Conservation (phyloP, 2,797 vertebrate genomes). For the Sciurus carolinensis region DNA sequence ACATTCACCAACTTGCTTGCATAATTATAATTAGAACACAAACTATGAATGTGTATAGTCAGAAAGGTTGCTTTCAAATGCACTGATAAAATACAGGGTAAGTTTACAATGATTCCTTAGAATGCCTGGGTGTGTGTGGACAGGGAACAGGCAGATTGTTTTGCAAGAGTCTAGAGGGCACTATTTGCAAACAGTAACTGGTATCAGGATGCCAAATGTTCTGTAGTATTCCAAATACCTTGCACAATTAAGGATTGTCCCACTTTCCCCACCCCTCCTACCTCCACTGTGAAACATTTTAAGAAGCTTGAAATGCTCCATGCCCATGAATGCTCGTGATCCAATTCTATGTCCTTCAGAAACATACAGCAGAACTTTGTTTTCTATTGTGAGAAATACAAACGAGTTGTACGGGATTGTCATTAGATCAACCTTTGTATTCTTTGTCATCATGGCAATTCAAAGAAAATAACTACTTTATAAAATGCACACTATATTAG, state of each 20-base stretch:
- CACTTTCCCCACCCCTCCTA: not conserved
- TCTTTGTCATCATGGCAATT: not conserved
- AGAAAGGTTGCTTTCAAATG: not conserved
- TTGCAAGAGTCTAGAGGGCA: not conserved
- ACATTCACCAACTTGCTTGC: not conserved
- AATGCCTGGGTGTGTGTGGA: not conserved
- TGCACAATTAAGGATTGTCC: too few relatives aligned
- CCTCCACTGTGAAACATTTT: not conserved
- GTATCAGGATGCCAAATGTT: not conserved
- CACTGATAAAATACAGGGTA: not conserved
- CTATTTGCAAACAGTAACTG: not conserved
- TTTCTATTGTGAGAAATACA: not conserved
- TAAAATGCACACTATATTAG: not conserved
- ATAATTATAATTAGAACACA: not conserved
- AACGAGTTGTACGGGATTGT: not conserved
- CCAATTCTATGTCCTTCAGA: not conserved
- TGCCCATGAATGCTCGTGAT: not conserved
- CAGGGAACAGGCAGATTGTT: not conserved
- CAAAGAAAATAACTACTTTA: not conserved
- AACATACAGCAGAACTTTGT: not conserved
- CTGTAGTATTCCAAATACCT: not conserved
- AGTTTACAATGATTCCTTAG: not conserved
- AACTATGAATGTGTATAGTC: not conserved
- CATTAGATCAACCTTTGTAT: not conserved
- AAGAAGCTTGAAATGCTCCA: not conserved